Evolutionary conservation across 2,888 invertebrate species (phyloP), one percentile per base, ranked within the genome.

Genomic region (Bembecia ichneumoniformis): DNA sequence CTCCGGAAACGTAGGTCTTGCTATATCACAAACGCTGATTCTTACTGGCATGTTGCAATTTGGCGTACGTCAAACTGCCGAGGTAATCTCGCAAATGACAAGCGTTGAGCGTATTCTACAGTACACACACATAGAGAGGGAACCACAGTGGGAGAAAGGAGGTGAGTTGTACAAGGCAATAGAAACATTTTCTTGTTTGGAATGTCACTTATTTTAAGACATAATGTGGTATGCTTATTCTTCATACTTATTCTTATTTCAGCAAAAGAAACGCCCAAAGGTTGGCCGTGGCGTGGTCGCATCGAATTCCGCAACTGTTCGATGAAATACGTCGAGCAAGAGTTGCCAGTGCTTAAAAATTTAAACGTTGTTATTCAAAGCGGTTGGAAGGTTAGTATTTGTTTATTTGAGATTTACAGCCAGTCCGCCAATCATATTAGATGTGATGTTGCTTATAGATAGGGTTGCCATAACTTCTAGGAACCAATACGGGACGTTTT

Each of bases 71-170:
- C 93, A 82, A 89, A 93, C 73, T 66, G 95, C 80, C 55, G 95
- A 88, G 87, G 94, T 79, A 71, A 90, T 88, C 66, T 91, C 84
- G 68, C 92, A 91, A 68, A 92, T 92, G 91, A 92, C 91, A 11
- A 91, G 91, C 56, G 94, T 95, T 1, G 92, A 95, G 73, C 82
- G 90, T 5, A 90, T 91, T 35, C 88, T 95, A 55, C 89, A 91
- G 58, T 95, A 95, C 74, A 90, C 91, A 0, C 89, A 91, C 51
- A 81, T 95, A 34, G 90, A 92, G 51, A 83, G 90, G n/a, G 91
- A 91, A 60, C 62, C 78, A 3, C 74, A 77, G 35, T 84, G 87
- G 84, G 88, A 88, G 16, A 82, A 82, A 68, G 87, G 86, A 75
- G 74, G 88, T 84, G 57, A 9, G 28, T 28, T 28, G 7, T 28